Evolutionary conservation across 1,140 invertebrate genomes (phyloP).

Genomic region (Eulimnadia texana): DNA sequence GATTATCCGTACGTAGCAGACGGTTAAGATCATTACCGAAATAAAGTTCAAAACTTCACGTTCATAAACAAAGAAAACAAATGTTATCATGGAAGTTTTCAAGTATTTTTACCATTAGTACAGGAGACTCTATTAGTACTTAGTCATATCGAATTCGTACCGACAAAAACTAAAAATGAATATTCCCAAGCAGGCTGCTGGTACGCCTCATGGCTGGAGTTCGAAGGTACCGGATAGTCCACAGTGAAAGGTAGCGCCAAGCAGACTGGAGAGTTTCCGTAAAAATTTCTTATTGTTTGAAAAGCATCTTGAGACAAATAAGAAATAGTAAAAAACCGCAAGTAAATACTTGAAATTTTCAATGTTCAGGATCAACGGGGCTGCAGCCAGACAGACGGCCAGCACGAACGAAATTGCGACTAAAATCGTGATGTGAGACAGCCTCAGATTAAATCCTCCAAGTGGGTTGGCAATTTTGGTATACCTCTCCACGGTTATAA

Average conservation of each 20-base stretch:
- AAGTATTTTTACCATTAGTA: background rate
- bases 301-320: background rate
- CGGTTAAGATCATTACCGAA: constrained; percentile 37
- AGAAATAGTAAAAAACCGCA: background rate
- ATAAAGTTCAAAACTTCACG: constrained; percentile 33
- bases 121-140: too few species aligned
- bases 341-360: too few species aligned
- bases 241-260: background rate
- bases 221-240: background rate
- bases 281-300: background rate
- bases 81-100: background rate
- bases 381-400: background rate
- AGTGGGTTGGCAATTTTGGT: background rate
- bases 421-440: background rate
- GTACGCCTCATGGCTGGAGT: background rate
- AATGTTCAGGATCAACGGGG: background rate
- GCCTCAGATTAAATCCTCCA: background rate
- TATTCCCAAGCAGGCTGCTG: constrained; percentile 38
- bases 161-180: constrained; percentile 40
- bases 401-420: background rate
- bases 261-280: background rate
- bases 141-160: constrained; percentile 31
- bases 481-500: background rate
- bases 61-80: background rate
- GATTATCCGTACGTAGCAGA: constrained; percentile 42